These are phyloP conservation scores for Raphicerus campestris DNA, from an alignment of 2,113 vertebrate species.

Conservation along the genomic window DNA sequence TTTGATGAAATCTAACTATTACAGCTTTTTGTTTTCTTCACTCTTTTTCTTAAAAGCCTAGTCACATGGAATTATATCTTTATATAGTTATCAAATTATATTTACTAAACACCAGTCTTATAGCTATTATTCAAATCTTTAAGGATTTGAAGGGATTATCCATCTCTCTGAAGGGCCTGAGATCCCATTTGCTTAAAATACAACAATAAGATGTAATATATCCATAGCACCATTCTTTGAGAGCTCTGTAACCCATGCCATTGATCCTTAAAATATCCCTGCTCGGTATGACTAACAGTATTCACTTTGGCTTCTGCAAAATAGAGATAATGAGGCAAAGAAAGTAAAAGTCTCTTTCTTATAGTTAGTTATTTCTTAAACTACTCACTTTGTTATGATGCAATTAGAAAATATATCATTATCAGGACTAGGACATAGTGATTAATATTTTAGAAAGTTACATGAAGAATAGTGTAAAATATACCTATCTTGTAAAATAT, in stretches of 20 bases:
- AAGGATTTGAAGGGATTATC: constrained; percentile 30
- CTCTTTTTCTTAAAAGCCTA: constrained; percentile 18
- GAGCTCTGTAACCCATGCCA: background rate
- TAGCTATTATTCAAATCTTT: constrained; percentile 25
- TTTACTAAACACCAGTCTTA: constrained; percentile 14
- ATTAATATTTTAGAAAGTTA: background rate
- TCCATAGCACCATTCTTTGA: background rate
- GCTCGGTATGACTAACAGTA: background rate
- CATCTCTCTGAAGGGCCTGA: background rate
- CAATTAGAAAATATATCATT: background rate
- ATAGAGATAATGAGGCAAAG: background rate
- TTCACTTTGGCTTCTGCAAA: constrained; percentile 29
- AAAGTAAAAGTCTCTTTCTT: background rate
- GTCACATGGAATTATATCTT: background rate
- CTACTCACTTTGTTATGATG: background rate
- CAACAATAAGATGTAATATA: background rate
- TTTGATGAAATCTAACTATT: background rate
- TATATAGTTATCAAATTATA: constrained; percentile 6
- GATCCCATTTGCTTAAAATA: constrained; percentile 1
- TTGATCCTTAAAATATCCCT: constrained; percentile 1
- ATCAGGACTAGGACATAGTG: background rate
- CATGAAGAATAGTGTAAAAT: background rate
- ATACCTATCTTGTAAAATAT: background rate
- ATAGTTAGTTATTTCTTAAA: background rate
- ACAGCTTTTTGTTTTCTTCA: background rate